Percentiles rank a stretch among this genome's conserved stretches.
Conservation (phyloP, 2,888 invertebrate genomes). For the Mactromeris polynyma region DNA sequence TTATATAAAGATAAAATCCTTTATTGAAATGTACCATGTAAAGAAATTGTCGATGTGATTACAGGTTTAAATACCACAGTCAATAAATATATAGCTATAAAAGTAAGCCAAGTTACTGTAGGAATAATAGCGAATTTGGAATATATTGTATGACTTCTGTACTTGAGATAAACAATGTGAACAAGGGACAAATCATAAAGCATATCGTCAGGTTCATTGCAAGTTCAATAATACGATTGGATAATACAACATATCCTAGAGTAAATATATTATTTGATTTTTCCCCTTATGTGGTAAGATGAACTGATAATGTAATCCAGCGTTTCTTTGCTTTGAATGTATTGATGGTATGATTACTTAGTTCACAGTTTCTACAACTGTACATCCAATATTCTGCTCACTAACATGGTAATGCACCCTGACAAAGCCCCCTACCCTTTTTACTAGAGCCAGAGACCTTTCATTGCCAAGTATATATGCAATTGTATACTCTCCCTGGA, state of each 20-base stretch:
- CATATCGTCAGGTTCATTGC: neutral
- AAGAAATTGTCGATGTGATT: neutral
- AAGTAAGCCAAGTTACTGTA: neutral
- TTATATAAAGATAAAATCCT: constrained; percentile 11
- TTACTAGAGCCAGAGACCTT: too few species aligned
- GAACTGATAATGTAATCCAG: too few species aligned
- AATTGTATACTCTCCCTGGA: too few species aligned
- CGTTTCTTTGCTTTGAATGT: too few species aligned
- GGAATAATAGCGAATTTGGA: neutral
- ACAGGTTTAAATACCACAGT: neutral
- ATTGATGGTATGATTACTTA: too few species aligned
- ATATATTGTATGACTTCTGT: neutral
- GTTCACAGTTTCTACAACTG: too few species aligned
- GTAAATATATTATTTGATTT: too few species aligned
- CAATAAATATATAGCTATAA: neutral
- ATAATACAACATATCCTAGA: neutral
- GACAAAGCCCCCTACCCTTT: too few species aligned
- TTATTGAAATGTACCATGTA: neutral
- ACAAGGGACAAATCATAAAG: neutral
- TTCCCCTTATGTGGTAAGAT: too few species aligned
- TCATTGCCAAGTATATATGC: too few species aligned
- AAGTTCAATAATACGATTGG: neutral
- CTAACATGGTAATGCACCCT: too few species aligned
- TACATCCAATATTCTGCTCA: too few species aligned
- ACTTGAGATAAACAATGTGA: neutral